Evolutionary conservation across 2,888 invertebrate species (phyloP), one percentile per base, ranked within the genome.

Genomic region (Lochmaea crataegi): DNA sequence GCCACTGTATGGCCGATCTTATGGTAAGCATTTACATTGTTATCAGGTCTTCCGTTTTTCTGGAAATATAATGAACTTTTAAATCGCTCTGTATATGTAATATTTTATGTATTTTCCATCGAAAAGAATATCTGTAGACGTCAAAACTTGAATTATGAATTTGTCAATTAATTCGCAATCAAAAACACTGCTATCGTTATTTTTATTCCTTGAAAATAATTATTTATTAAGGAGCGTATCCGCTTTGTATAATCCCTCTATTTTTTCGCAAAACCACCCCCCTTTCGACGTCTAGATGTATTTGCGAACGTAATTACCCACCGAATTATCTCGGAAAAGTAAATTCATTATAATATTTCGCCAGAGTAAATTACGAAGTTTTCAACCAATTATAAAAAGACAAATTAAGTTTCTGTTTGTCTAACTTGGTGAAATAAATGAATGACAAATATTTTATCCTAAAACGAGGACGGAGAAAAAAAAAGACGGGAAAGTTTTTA

Each of bases 291-390:
- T 48, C n/a, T 6, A 48, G 56, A 38, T 57, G 18, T 68, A 68
- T 68, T 68, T 61, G 68, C 68, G 16, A 22, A 69, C 68, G 38
- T 51, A 69, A 69, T 69, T 69, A 68, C 58, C 58, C 32, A 48
- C 26, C 18, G 45, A 58, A 58, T 68, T 68, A 69, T 69, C 63
- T 51, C 9, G 42, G 32, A 63, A 69, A 48, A 69, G 68, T 69
- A 69, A 69, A 69, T 69, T 69, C 63, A 58, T 68, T 68, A 68
- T 68, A 58, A 57, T 56, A 68, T 68, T 68, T 60, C 22, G 45
- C 26, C 67, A 58, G 42, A 18, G 45, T 32, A 51, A 68, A 61
- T 60, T 45, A 60, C 51, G 32, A 48, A 69, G 26, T 63, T 69
- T 69, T 32, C 51, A 51, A 42, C 63, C 61, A 69, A 69, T 69